Evolutionary conservation across 2,113 vertebrate species (phyloP), one percentile per base, ranked within the genome.

Genomic region (Lanius ludovicianus): DNA sequence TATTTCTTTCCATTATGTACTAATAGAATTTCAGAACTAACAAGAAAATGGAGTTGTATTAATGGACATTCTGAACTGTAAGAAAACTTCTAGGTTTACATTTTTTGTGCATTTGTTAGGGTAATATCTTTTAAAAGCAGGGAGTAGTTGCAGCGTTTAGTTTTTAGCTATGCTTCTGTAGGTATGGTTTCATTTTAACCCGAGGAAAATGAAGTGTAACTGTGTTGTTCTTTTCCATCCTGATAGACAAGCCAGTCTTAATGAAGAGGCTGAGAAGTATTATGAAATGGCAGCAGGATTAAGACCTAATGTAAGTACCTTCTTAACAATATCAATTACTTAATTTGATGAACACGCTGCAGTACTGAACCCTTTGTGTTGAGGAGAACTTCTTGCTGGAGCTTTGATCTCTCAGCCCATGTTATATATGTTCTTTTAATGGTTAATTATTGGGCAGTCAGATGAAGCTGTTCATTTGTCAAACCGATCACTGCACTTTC

Each of bases 241-340:
- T 79, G n/a, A 78, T 97, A 99, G 99, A 97, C 99, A 99, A 98
- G 99, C 99, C 94, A 99, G 98, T 97, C 99, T 99, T 89, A 99
- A 99, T 75, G 98, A 99, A 96, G 99, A 99, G 90, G 99, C 99
- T 0, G 99, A 99, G 97, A 99, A 98, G 93, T 99, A 99, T 96
- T 99, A 99, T 44, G 98, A 98, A 97, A 98, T 98, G 97, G 99
- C 99, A 75, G 99, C 99, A 25, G 98, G 94, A 87, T 97, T 99
- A 93, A 98, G 99, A 98, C 99, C 99, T 82, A 98, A 99, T 65
- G 99, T 99, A 98, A 99, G 99, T 99, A 98, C 69, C 60, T 95
- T 78, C 35, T 89, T 93, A 93, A 93, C 67, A 55, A 70, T 79
- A 77, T 59, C 52, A 60, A 49, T 94, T 92, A 47, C 81, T 97